Base-by-base conservation (phyloP, 2,888 invertebrate genomes). In the Dolichopus griseipennis region DNA sequence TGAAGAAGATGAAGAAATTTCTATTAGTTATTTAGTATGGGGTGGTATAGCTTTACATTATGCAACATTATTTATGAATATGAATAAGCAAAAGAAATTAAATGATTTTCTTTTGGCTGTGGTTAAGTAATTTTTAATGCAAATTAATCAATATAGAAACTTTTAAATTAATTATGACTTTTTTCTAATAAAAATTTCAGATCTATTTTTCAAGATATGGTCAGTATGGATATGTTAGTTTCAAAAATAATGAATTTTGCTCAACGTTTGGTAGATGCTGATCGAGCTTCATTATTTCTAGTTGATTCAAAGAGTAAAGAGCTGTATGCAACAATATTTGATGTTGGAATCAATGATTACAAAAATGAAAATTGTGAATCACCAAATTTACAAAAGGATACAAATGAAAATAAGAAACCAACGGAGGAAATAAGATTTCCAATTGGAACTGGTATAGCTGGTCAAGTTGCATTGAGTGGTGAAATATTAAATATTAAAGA, bases 121-220 rank as follows among this genome's bases (percentile, higher is more conserved):
- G 52, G 91, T 92, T 65, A 91, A 90, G 92, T 91, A 83, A 85
- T 65, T n/a, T 0, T 3, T 34, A 34, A n/a, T 33, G 33, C 5
- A 43, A 33, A 27, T 8, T 20, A 9, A 27, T 12, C 37, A 7
- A 37, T 18, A 18, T 65, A 65, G 34, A 34, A 34, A 37, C 12
- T 63, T 65, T 33, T n/a, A 18, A 6, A 65, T 7, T 10, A 7
- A 37, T 15, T 18, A 63, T 43, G 33, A 52, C 12, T 37, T 41
- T 68, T 62, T 5, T 33, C 20, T 37, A 33, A 2, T 20, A 52
- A 12, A 3, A 12, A 63, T 80, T 82, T 61, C 80, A 92, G 92
- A 78, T 90, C 90, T 10, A 91, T 93, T 76, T 93, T 94, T 76
- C 92, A 93, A 83, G 92, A 93, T 75, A 93, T 93, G 86, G 88